phyloP scores from a whole-genome alignment of 2,888 invertebrate genomes.

The Sarcophaga variegata region DNA sequence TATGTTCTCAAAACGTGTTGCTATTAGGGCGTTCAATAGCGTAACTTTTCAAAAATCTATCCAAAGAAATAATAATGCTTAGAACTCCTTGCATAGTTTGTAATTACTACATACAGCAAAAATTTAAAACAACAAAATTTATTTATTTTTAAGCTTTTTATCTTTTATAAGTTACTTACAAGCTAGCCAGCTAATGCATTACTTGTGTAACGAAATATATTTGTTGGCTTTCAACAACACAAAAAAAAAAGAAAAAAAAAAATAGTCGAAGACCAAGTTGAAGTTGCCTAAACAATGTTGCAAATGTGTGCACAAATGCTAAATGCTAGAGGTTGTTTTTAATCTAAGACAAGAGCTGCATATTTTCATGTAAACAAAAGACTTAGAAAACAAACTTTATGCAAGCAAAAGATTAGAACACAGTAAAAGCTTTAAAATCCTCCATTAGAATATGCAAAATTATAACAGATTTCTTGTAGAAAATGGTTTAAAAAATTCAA shows the following conservation, averaged over 20 bases:
- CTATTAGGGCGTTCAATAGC: slow-evolving; percentile 45
- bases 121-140: neutral
- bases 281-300: slow-evolving; percentile 43
- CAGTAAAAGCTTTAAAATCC: neutral
- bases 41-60: slow-evolving; percentile 4
- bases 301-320: neutral
- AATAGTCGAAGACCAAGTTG: too few relatives aligned
- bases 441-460: too few relatives aligned
- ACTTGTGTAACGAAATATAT: slow-evolving; percentile 44
- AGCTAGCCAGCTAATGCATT: slow-evolving; percentile 59
- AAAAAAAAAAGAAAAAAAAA: too few relatives aligned
- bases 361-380: slow-evolving; percentile 33
- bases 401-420: neutral
- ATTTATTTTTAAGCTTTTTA: neutral
- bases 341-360: slow-evolving; percentile 31
- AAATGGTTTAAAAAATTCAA: neutral
- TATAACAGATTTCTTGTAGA: neutral
- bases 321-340: slow-evolving; percentile 22
- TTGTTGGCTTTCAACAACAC: too few relatives aligned
- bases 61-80: neutral
- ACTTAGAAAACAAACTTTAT: slow-evolving; percentile 4
- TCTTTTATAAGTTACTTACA: neutral
- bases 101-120: neutral
- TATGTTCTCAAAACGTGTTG: slow-evolving; percentile 46
- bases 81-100: neutral